These are phyloP conservation scores for Subanguina moxae DNA, from an alignment of 1,140 invertebrate species.

Conservation along the genomic window DNA sequence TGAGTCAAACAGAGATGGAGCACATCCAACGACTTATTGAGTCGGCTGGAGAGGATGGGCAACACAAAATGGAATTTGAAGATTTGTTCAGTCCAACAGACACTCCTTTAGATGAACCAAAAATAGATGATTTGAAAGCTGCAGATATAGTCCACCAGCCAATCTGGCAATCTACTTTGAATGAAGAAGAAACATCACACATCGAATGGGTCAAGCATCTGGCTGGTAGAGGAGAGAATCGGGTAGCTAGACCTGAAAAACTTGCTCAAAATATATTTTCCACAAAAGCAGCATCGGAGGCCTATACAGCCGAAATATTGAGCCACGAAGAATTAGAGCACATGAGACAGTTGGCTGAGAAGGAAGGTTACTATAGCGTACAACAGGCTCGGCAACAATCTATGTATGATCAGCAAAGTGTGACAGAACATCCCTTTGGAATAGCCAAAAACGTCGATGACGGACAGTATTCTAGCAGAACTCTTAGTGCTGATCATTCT, in stretches of 20 bases:
- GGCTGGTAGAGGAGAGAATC: background rate
- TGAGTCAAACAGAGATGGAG: background rate
- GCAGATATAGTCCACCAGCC: background rate
- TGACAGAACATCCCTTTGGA: too few species aligned
- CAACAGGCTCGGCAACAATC: too few species aligned
- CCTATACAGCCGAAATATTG: background rate
- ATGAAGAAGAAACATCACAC: slow-evolving; percentile 14
- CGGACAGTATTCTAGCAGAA: too few species aligned
- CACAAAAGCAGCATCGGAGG: too few species aligned
- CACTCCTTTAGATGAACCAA: background rate
- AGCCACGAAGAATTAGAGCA: slow-evolving; percentile 23
- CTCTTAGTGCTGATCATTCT: too few species aligned
- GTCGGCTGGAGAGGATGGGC: background rate
- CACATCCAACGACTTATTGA: background rate
- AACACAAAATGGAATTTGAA: too few species aligned
- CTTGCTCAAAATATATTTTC: too few species aligned
- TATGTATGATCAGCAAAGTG: too few species aligned
- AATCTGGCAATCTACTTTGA: slow-evolving; percentile 2
- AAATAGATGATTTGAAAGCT: background rate
- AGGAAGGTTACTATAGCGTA: background rate
- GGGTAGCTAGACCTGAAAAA: too few species aligned
- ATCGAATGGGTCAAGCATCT: slow-evolving; percentile 11
- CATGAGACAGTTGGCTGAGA: slow-evolving; percentile 22
- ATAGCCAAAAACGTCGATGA: too few species aligned
- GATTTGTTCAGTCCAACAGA: background rate